Conservation (phyloP, 2,113 vertebrate genomes). For the Rhinolophus ferrumequinum region DNA sequence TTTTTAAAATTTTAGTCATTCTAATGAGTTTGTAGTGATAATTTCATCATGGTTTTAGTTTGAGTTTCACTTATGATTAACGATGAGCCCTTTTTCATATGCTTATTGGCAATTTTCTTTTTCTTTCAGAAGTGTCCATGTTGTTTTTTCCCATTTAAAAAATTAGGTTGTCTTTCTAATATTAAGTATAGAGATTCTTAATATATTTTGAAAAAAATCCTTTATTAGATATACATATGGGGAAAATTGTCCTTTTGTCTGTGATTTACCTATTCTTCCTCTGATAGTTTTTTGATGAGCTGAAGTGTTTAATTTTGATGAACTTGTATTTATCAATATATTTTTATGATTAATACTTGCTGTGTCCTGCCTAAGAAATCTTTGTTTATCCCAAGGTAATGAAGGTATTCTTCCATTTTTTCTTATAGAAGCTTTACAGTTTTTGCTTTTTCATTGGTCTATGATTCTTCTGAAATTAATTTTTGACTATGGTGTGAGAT, state of each 20-base stretch:
- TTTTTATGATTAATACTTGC: neutral
- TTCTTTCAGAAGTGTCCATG: neutral
- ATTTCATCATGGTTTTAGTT: neutral
- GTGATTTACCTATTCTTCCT: neutral
- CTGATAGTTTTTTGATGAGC: neutral
- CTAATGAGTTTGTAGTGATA: neutral
- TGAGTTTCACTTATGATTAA: neutral
- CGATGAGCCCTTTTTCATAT: neutral
- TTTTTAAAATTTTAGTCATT: neutral
- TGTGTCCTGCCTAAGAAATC: neutral
- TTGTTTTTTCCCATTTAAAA: neutral
- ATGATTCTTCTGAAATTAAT: neutral
- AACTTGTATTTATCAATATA: neutral
- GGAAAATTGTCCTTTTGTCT: neutral
- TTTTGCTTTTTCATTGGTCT: neutral
- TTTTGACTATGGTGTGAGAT: neutral
- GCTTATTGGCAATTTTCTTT: neutral
- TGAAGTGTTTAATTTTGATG: neutral
- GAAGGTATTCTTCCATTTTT: neutral
- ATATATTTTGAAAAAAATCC: neutral
- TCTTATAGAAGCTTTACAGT: neutral
- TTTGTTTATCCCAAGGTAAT: neutral
- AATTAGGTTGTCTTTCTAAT: neutral
- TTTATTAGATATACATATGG: neutral
- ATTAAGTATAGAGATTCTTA: neutral